Evolutionary conservation across 2,113 vertebrate genomes (phyloP).

Genomic region (Ammodytes dubius): DNA sequence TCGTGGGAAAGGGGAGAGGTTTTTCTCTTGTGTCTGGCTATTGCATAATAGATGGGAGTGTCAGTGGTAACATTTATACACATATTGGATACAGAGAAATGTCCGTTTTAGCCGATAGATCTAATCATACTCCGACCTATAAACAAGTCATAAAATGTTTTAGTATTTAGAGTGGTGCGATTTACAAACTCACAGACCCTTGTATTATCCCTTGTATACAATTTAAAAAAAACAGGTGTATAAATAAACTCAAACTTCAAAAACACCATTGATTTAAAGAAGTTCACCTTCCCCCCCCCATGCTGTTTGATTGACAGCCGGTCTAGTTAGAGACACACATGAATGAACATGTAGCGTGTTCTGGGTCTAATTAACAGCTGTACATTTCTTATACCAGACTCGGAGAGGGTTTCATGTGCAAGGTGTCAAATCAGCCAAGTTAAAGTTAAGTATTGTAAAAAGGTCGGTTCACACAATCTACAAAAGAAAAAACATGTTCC

Average conservation of each 20-base stretch:
- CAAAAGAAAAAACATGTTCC: too few relatives aligned
- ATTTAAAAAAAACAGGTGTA: neutral
- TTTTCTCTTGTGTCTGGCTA: constrained; percentile 15
- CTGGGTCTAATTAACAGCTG: constrained; percentile 18
- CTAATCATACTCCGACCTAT: neutral
- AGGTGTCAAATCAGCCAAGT: neutral
- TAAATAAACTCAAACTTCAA: constrained; percentile 11
- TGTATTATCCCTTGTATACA: too few relatives aligned
- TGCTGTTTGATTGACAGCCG: constrained; percentile 35
- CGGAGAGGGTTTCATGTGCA: neutral
- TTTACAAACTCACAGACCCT: too few relatives aligned
- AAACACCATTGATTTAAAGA: neutral
- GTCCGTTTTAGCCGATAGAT: neutral
- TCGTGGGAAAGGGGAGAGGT: constrained; percentile 5
- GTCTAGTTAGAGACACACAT: neutral
- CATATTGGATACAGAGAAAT: neutral
- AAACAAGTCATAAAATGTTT: neutral
- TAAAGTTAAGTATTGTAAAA: neutral
- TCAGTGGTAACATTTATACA: constrained; percentile 20
- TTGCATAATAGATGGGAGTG: constrained; percentile 10
- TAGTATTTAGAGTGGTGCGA: neutral
- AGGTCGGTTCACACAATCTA: too few relatives aligned
- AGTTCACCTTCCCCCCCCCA: neutral
- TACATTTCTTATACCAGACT: neutral
- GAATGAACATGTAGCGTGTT: neutral